phyloP scores from a whole-genome alignment of 2,888 invertebrate species.

The Clunio marinus region DNA sequence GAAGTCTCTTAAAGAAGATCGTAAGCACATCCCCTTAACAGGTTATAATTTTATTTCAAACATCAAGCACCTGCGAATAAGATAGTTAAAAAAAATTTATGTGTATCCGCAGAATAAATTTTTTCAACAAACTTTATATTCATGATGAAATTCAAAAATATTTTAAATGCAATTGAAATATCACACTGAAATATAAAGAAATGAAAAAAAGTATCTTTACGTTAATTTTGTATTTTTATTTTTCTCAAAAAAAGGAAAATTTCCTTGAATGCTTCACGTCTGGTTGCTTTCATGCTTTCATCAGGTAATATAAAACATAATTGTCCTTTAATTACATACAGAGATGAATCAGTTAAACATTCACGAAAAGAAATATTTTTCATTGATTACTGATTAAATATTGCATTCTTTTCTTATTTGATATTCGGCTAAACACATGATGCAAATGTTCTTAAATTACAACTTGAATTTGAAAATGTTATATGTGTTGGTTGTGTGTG shows the following conservation, averaged over 20 bases:
- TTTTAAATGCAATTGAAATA: too few species aligned
- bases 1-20: too few species aligned
- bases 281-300: too few species aligned
- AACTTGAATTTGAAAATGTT: not conserved
- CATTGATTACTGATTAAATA: constrained; percentile 1
- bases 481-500: not conserved
- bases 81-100: too few species aligned
- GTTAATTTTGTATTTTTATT: not conserved
- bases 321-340: not conserved
- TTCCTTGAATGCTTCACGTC: not conserved
- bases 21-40: too few species aligned
- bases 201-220: not conserved
- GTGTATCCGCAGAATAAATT: too few species aligned
- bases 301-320: not conserved
- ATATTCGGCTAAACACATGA: constrained; percentile 10
- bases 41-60: too few species aligned
- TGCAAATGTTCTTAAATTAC: constrained; percentile 3
- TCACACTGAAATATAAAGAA: too few species aligned
- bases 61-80: too few species aligned
- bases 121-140: too few species aligned
- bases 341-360: not conserved
- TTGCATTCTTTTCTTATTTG: constrained; percentile 7
- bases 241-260: not conserved
- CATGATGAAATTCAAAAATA: too few species aligned
- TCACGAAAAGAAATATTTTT: not conserved